phyloP scores from a whole-genome alignment of 2,888 invertebrate species.

The Psylliodes chrysocephalus region DNA sequence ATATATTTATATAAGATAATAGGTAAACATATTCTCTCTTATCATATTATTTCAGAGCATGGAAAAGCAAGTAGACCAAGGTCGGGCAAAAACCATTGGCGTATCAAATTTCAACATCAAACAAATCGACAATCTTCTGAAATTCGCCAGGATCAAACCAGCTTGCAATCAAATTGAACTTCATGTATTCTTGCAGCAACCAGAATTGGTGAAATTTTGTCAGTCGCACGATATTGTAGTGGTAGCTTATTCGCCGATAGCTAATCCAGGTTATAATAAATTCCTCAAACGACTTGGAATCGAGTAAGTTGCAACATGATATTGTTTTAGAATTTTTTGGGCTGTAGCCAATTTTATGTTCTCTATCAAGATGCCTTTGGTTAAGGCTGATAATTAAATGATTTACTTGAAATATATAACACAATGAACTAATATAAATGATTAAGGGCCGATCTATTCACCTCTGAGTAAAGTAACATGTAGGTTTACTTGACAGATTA shows the following conservation, averaged over 20 bases:
- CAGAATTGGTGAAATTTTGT: conserved; percentile 63
- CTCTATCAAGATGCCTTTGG: no score
- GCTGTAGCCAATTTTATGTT: no score
- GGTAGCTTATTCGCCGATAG: conserved; percentile 66
- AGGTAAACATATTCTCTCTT: not conserved
- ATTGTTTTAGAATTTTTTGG: no score
- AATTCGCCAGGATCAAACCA: conserved; percentile 69
- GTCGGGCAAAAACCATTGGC: conserved; percentile 79
- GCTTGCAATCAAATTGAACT: conserved; percentile 75
- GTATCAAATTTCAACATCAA: conserved; percentile 80
- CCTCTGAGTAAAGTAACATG: no score
- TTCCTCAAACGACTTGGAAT: conserved; percentile 30
- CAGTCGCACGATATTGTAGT: conserved; percentile 62
- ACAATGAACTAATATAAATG: no score
- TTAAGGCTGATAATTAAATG: no score
- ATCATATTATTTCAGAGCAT: conserved; percentile 66
- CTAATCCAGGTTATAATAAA: conserved; percentile 61
- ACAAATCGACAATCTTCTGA: conserved; percentile 74
- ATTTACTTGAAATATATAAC: no score
- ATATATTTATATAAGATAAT: not conserved
- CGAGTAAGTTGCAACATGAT: conserved; percentile 34
- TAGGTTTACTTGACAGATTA: no score
- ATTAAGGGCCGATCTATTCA: no score
- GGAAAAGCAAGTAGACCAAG: conserved; percentile 72
- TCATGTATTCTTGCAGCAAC: conserved; percentile 66